Evolutionary conservation across 2,113 vertebrate species (phyloP).

Genomic region (Cavia aperea): DNA sequence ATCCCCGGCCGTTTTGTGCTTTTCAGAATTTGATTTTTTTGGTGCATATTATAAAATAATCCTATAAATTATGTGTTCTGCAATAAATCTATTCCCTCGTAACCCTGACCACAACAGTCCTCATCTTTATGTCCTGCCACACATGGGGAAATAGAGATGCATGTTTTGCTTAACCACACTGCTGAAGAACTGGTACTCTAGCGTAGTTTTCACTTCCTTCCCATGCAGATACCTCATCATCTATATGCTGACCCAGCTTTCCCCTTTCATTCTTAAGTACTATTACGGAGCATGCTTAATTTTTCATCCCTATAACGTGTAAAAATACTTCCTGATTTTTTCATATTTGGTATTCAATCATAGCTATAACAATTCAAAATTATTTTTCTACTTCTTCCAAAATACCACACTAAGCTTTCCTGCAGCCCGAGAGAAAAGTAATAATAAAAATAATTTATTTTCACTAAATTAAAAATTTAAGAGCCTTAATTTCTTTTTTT

Average conservation of each 20-base stretch:
- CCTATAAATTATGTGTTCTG: background rate
- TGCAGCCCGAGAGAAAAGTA: background rate
- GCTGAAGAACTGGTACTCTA: background rate
- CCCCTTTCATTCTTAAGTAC: background rate
- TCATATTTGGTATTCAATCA: background rate
- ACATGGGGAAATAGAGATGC: too few species aligned
- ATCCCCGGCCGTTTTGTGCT: background rate
- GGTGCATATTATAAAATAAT: background rate
- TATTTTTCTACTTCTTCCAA: slow-evolving; percentile 10
- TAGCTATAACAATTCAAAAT: background rate
- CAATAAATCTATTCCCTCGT: background rate
- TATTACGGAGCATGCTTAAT: background rate
- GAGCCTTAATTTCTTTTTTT: background rate
- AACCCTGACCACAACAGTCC: background rate
- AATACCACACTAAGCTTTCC: background rate
- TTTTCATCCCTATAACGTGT: background rate
- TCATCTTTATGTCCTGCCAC: background rate
- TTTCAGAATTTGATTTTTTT: background rate
- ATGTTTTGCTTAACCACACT: background rate
- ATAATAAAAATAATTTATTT: background rate
- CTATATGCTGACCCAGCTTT: background rate
- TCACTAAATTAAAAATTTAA: background rate
- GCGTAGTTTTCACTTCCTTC: background rate
- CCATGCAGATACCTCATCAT: background rate
- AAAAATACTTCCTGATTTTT: background rate